These are phyloP conservation scores for Limnephilus auricula DNA, from an alignment of 2,888 invertebrate species.

Conservation along the genomic window DNA sequence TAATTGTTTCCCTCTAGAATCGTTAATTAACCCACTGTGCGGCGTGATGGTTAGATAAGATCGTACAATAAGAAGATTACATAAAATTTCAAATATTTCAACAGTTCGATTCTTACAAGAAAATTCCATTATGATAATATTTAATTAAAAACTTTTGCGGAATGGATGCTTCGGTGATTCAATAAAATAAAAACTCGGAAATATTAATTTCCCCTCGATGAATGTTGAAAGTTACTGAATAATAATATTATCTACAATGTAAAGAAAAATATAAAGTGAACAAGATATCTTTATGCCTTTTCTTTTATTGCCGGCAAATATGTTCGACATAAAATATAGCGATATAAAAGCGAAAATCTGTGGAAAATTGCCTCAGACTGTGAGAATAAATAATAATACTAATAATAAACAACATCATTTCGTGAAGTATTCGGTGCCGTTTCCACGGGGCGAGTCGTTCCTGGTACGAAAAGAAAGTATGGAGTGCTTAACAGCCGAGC, in stretches of 20 bases:
- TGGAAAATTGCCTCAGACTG: not conserved
- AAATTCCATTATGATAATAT: not conserved
- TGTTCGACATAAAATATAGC: not conserved
- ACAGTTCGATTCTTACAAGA: not conserved
- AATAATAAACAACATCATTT: too few species aligned
- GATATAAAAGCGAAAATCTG: not conserved
- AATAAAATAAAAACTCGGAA: not conserved
- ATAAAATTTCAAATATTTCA: not conserved
- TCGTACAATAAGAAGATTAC: too few species aligned
- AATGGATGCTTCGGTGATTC: not conserved
- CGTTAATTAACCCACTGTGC: too few species aligned
- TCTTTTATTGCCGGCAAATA: not conserved
- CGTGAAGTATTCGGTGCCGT: not conserved
- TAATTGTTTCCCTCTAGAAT: too few species aligned
- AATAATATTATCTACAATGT: not conserved
- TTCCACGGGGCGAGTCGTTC: not conserved
- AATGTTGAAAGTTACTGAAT: not conserved
- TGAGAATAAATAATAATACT: not conserved
- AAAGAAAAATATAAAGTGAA: not conserved
- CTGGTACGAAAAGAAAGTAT: slow-evolving; percentile 14
- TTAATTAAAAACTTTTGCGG: not conserved
- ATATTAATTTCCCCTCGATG: not conserved
- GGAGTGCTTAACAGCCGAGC: not conserved
- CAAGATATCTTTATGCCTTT: not conserved
- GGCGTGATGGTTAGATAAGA: too few species aligned